Evolutionary conservation across 2,113 vertebrate species (phyloP), one percentile per base, ranked within the genome.

Genomic region (Vidua macroura): DNA sequence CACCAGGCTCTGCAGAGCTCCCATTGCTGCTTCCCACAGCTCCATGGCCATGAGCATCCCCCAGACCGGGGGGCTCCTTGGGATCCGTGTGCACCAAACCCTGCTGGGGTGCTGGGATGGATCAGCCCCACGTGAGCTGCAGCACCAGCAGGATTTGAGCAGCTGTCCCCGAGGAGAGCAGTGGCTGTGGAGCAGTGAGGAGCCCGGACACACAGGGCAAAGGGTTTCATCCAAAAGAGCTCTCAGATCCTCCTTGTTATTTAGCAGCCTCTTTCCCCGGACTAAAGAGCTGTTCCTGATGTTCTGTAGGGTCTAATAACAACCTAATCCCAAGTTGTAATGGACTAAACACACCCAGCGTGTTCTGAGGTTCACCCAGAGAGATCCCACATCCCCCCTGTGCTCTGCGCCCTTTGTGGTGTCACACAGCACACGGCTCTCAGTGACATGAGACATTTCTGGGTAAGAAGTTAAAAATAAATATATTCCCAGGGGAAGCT

Each of bases 401-500:
- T 12, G 62, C 69, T 85, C 44, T 0, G 37, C 3, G 7, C 44
- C 68, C 66, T 74, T 56, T n/a, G 63, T 76, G 90, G 60, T 53
- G 49, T 51, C 15, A 13, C 17, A 7, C 3, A 6, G 69, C 76
- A 33, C 83, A 11, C 0, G 1, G n/a, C 18, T 77, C 22, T 24
- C 63, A 7, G 63, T 19, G 93, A 89, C 2, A 6, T 5, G 10
- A 78, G 78, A 35, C 5, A 5, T 4, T 85, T 74, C 72, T 14
- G 75, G 89, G 63, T 74, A 53, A 83, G 78, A 86, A 33, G 77
- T 70, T 96, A 94, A 96, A 95, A 96, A 97, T 90, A 95, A 91
- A 95, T n/a, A 1, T 10, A 59, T 52, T 93, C 91, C 91, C 78
- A 13, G 31, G 52, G 46, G 78, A 53, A 92, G 51, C 46, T 69